phyloP scores from a whole-genome alignment of 2,888 invertebrate species.

The Eupithecia abbreviata region DNA sequence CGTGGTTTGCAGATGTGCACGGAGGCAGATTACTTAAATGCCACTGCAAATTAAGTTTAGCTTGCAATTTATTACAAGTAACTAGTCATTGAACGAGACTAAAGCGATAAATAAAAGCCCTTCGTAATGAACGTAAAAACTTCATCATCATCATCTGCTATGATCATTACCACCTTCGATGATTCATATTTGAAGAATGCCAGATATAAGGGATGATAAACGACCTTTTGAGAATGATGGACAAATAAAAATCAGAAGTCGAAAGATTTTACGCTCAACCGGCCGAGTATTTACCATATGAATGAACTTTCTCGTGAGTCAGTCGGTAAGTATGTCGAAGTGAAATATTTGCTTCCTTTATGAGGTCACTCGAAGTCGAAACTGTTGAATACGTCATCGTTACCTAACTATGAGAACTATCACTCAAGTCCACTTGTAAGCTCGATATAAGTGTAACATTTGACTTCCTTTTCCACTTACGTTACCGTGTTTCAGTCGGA shows the following conservation, averaged over 20 bases:
- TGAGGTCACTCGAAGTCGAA: conserved; percentile 44
- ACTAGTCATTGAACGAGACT: neutral
- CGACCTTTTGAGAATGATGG: conserved; percentile 44
- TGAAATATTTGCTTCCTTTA: conserved; percentile 61
- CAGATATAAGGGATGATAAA: conserved; percentile 37
- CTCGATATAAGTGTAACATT: conserved; percentile 34
- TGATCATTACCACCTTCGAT: conserved; percentile 31
- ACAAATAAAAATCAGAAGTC: conserved; percentile 40
- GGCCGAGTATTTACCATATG: conserved; percentile 43
- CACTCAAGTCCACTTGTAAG: conserved; percentile 33
- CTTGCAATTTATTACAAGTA: neutral
- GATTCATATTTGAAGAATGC: conserved; percentile 45
- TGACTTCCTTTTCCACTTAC: conserved; percentile 38
- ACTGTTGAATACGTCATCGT: conserved; percentile 48
- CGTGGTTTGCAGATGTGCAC: conserved; percentile 56
- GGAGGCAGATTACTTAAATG: conserved; percentile 4
- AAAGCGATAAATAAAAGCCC: conserved; percentile 16
- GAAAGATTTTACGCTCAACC: conserved; percentile 39
- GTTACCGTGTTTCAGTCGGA: conserved; percentile 33
- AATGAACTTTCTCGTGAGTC: conserved; percentile 75
- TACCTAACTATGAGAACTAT: conserved; percentile 33
- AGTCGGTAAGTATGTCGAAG: conserved; percentile 67
- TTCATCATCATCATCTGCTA: neutral
- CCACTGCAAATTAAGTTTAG: neutral
- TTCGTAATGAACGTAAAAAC: conserved; percentile 19